Evolutionary conservation across 2,113 vertebrate species (phyloP), one percentile per base, ranked within the genome.

Genomic region (Malurus cyaneus): DNA sequence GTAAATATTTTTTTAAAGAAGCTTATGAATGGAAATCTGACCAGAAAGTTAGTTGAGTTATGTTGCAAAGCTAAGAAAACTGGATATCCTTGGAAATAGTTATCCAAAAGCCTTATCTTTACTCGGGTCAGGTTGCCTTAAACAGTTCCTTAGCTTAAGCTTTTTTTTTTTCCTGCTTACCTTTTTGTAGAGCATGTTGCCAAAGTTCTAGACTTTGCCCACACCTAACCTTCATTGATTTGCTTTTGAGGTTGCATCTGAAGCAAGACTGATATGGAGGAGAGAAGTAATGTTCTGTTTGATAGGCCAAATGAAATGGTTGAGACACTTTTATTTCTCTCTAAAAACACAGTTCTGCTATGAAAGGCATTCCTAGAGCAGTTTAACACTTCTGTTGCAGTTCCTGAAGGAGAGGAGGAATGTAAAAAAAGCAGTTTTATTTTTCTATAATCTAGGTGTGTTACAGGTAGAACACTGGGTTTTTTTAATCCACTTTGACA

Each of bases 101-200:
- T 87, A 56, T 91, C 54, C 47, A 86, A 91, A 95, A 94, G 91
- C 96, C 96, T 97, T 96, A 95, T 86, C 59, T 96, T 96, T 93
- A 77, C 77, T 96, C 89, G 94, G 94, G 94, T 95, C 94, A 94
- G 92, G 79, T 94, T 94, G 94, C 95, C 95, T 97, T 97, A 96
- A 96, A 93, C 89, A 93, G 67, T 96, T 96, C 92, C 74, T 93
- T 66, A 76, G 73, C 60, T 88, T 59, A 71, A 64, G 16, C 20
- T 26, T 60, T 31, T 46, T 36, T 26, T 39, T 79, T 54, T 36
- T 41, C 28, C 7, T 14, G 21, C 26, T 56, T 73, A 52, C 12
- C 23, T 69, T 69, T 53, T 49, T 88, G 49, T 82, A 73, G 53
- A 85, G 46, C 73, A 34, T 19, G 5, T 96, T 80, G 82, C 74